Evolutionary conservation across 2,113 vertebrate genomes (phyloP).

Genomic region (Strigops habroptila): DNA sequence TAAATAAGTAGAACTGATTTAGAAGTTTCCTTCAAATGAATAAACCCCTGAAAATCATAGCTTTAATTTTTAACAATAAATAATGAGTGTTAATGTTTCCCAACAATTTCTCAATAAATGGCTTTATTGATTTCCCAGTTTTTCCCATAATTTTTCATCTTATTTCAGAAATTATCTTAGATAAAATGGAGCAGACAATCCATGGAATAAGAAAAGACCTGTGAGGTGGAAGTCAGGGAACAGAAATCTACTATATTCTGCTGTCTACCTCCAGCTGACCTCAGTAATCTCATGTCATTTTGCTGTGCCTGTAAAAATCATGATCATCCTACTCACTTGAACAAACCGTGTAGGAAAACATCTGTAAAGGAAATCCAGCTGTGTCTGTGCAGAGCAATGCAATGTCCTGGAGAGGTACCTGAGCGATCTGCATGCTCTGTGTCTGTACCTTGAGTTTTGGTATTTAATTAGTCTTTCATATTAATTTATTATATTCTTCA

Average conservation of each 20-base stretch:
- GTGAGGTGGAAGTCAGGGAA: not conserved
- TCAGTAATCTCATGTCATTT: not conserved
- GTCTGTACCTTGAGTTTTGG: not conserved
- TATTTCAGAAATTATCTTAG: not conserved
- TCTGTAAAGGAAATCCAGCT: constrained; percentile 12
- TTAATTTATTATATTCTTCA: not conserved
- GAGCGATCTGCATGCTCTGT: not conserved
- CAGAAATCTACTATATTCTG: not conserved
- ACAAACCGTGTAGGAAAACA: not conserved
- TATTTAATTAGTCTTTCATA: not conserved
- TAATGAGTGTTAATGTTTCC: not conserved
- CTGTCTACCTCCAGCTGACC: not conserved
- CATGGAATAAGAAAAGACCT: not conserved
- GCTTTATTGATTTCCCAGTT: not conserved
- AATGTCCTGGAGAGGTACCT: not conserved
- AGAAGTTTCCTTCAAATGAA: not conserved
- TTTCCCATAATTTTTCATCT: not conserved
- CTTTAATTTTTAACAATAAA: not conserved
- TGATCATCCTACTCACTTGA: not conserved
- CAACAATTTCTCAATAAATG: not conserved
- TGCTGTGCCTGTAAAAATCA: not conserved
- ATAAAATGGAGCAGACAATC: not conserved
- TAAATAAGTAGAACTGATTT: not conserved
- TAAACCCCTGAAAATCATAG: not conserved
- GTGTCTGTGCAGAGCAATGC: not conserved